Base-by-base conservation (phyloP, 2,113 vertebrate genomes). In the Condylura cristata region DNA sequence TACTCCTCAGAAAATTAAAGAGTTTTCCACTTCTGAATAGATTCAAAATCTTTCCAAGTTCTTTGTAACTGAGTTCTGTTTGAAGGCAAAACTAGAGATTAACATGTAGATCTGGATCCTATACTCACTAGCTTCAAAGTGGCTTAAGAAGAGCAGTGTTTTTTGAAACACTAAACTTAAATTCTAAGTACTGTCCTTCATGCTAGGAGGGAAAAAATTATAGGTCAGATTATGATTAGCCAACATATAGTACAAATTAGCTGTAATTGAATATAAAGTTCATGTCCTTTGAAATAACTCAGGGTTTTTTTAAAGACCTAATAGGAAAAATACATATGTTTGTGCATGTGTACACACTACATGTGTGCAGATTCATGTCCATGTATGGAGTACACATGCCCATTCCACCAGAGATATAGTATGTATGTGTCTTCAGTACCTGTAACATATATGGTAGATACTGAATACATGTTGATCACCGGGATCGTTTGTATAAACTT, bases 1-100 rank as follows among this genome's bases (percentile, higher is more conserved):
- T 98, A 96, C 97, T 98, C 96, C 97, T 98, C 97, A 93, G 98
- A 98, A 98, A 98, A 98, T 98, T 98, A 98, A 99, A 99, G 97
- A 98, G 98, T 98, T 98, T 97, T 98, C 96, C 96, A 96, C 97
- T 93, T 91, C 94, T 98, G 97, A 98, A 98, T 98, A 96, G 98
- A 97, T 83, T 98, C 96, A 97, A 97, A 98, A 98, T 97, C 97
- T 98, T 98, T 98, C 98, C 97, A 96, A 97, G 97, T 95, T 98
- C 98, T 98, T 98, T 98, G 98, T 98, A 97, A 97, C 97, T 95
- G 97, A 98, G 97, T 98, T 98, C 97, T 96, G 89, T 98, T 98
- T 98, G 97, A 98, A 98, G 97, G 96, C 95, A 97, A 97, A 98
- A 98, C 97, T 95, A 97, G 98, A 98, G 98, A 98, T 98, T 98